Percentiles rank a stretch among this genome's conserved stretches.
These are phyloP conservation scores for Solenopsis fugax DNA, from an alignment of 1,140 invertebrate species.

Conservation along the genomic window DNA sequence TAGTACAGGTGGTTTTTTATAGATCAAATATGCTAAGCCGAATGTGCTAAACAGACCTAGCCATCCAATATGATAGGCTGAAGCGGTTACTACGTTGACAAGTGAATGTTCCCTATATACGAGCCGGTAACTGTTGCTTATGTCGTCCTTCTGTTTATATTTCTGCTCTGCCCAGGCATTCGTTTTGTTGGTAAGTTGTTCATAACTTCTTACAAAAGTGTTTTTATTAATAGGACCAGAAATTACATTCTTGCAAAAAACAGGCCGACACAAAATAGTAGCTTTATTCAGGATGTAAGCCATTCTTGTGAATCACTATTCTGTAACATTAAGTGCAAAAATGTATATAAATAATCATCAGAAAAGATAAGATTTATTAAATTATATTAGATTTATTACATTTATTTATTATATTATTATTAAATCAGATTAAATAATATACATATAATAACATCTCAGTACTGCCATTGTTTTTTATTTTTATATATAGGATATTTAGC, in stretches of 20 bases:
- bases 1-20: background rate
- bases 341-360: background rate
- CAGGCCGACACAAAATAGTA: slow-evolving; percentile 9
- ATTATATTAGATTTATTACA: background rate
- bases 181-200: background rate
- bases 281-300: slow-evolving; percentile 7
- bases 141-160: slow-evolving; percentile 18
- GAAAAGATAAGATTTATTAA: background rate
- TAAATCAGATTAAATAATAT: no score
- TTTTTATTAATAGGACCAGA: background rate
- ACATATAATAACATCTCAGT: no score
- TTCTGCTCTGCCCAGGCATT: background rate
- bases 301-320: slow-evolving; percentile 1
- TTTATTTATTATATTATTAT: no score
- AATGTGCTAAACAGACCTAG: background rate
- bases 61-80: background rate
- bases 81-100: background rate
- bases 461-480: no score
- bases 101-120: slow-evolving; percentile 4
- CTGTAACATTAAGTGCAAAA: slow-evolving; percentile 13
- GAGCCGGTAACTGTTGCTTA: slow-evolving; percentile 23
- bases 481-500: no score
- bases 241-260: slow-evolving; percentile 22
- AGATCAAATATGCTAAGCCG: background rate
- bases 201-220: background rate